These are phyloP conservation scores for Busseola fusca DNA, from an alignment of 2,888 invertebrate genomes.

Conservation along the genomic window DNA sequence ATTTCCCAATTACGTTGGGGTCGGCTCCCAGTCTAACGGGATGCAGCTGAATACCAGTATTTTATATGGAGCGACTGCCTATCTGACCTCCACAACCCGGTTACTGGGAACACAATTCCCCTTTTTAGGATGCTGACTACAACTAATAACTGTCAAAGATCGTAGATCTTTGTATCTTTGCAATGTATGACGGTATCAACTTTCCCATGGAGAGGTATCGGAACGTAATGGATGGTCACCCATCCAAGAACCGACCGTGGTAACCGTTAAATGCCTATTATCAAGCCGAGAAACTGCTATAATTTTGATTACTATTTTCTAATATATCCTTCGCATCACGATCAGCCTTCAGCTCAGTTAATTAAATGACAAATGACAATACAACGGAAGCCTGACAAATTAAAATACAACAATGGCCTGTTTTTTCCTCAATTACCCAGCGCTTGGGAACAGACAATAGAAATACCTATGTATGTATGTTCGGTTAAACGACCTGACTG, in stretches of 20 bases:
- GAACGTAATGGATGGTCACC: background rate
- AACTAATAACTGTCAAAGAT: background rate
- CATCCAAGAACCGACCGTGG: background rate
- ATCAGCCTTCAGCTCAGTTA: conserved; percentile 22
- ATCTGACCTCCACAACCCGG: too few relatives aligned
- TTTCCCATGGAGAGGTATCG: background rate
- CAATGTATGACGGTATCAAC: background rate
- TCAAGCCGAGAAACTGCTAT: background rate
- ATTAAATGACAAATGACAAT: conserved; percentile 37
- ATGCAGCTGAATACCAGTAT: too few relatives aligned
- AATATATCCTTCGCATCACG: background rate
- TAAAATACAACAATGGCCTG: conserved; percentile 35
- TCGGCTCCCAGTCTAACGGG: too few relatives aligned
- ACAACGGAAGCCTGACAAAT: conserved; percentile 19
- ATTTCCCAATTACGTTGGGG: too few relatives aligned
- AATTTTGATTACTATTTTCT: background rate
- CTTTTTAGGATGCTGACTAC: background rate
- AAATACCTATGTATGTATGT: background rate
- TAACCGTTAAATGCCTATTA: background rate
- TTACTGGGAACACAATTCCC: background rate
- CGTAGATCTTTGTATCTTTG: too few relatives aligned
- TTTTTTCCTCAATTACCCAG: conserved; percentile 21
- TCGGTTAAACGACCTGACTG: conserved; percentile 1
- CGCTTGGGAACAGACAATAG: background rate
- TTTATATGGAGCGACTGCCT: too few relatives aligned